These are phyloP conservation scores for Ametastegia equiseti DNA, from an alignment of 2,888 invertebrate genomes.

Conservation along the genomic window DNA sequence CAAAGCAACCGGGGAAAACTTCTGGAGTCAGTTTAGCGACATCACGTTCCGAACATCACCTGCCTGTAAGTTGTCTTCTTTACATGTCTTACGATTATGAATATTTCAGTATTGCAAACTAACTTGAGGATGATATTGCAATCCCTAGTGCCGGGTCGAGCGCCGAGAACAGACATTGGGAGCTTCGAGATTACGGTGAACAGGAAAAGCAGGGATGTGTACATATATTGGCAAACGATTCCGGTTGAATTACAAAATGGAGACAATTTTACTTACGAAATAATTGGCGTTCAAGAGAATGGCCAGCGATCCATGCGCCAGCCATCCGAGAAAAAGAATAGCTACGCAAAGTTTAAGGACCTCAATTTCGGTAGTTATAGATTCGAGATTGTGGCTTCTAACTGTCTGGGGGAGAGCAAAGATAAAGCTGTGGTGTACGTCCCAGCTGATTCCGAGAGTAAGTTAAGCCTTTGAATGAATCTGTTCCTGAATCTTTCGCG, in stretches of 20 bases:
- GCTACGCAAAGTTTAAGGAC: constrained; percentile 80
- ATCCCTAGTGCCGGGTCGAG: constrained; percentile 79
- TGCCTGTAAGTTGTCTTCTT: constrained; percentile 63
- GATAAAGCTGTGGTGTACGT: constrained; percentile 80
- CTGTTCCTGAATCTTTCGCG: constrained; percentile 9
- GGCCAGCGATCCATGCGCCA: constrained; percentile 74
- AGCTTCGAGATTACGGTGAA: constrained; percentile 82
- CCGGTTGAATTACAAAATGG: constrained; percentile 85
- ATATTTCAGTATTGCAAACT: neutral
- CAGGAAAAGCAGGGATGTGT: constrained; percentile 80
- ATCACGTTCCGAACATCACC: constrained; percentile 80
- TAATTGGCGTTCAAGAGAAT: constrained; percentile 76
- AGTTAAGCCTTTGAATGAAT: constrained; percentile 59
- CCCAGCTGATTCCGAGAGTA: constrained; percentile 79
- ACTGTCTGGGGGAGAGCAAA: constrained; percentile 80
- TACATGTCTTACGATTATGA: neutral
- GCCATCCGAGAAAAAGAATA: constrained; percentile 79
- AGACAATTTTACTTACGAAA: constrained; percentile 84
- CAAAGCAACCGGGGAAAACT: constrained; percentile 76
- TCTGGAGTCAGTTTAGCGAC: constrained; percentile 85
- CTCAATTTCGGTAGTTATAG: constrained; percentile 76
- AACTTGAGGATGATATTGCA: neutral
- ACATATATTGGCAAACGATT: constrained; percentile 89
- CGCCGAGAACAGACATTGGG: constrained; percentile 85
- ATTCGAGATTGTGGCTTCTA: constrained; percentile 81